Base-by-base conservation (phyloP, 2,113 vertebrate genomes). In the human region DNA sequence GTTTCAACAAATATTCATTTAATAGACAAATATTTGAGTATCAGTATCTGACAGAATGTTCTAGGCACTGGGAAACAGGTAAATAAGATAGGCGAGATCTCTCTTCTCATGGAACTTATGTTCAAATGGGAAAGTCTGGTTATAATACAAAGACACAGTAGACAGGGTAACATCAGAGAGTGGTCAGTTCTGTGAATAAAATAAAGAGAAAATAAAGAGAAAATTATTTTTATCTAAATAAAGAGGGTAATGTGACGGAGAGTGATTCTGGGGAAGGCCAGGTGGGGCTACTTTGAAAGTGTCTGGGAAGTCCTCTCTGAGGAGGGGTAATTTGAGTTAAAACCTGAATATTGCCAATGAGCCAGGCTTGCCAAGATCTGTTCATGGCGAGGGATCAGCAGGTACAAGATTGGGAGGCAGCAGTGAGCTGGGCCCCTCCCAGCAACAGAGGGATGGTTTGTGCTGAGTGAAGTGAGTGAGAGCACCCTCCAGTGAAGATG, bases 401-500 rank as follows among this genome's bases (percentile, higher is more conserved):
- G 38, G 45, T 13, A 40, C 23, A 12, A 48, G 32, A 4, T 4
- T 10, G 55, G 43, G 50, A 92, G 90, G 25, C 30, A 30, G 25
- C 55, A 59, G 2, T 14, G 81, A 80, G 40, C 35, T 11, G 57
- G 43, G 35, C 38, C 20, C 43, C n/a, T 75, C 30, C 43, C 30
- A 32, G 72, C 59, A 2, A 27, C 18, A 16, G 57, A 52, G 43
- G 55, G 70, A 17, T 43, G n/a, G 12, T 52, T 64, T 17, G 1
- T 12, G 1, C 17, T 2, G 35, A 8, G 14, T 14, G 1, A 32
- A 20, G 11, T 32, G 45, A 27, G 17, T 14, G 48, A 72, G 45
- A 43, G 14, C 1, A 1, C 3, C 45, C 20, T 16, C 22, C 14
- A 0, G 0, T 23, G 86, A 55, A 45, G 22, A 1, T 38, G 40